Base-by-base conservation (phyloP, 2,888 invertebrate species). In the Caenorhabditis sp. region DNA sequence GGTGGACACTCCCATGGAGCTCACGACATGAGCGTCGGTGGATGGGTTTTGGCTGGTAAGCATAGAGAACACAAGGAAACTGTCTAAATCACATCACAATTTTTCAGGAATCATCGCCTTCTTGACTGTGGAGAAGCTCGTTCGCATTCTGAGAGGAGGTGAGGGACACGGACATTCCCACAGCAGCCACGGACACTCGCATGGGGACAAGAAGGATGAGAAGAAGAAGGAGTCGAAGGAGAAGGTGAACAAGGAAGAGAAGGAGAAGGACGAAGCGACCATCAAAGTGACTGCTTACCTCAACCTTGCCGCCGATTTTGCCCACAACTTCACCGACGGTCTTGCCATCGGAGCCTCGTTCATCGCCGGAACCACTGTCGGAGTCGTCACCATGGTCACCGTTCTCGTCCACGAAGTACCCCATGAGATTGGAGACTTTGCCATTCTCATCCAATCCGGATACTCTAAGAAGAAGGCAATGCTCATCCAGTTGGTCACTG, bases 341-440 rank as follows among this genome's bases (percentile, higher is more conserved):
- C 91, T 99, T 75, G 99, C 99, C 22, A 98, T 99, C 89, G 99
- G 99, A 55, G 98, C 98, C 1, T 97, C 97, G 1, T 89, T 88
- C 79, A 82, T 87, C 26, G 88, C 88, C 26, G 88, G 88, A 35
- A 75, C 84, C 27, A 83, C 83, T 8, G 83, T 88, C 32, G 88
- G 88, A 39, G 24, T 88, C 46, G 92, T 97, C 13, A 99, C 99
- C 15, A 98, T 98, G 26, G 91, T 96, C 37, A 97, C 97, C 1
- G 97, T 99, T 88, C 92, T 99, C 59, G 91, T 99, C 48, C 99
- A 99, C 90, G 99, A 99, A 92, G 94, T 99, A 79, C 99, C 99
- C 35, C 99, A 99, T 91, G 99, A 99, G 91, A 97, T 99, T 89
- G 99, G 99, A 39, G 99, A 99, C 90, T 99, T 96, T 92, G 99